Conservation (phyloP, 2,113 vertebrate species). For the Pseudorectes ferrugineus region DNA sequence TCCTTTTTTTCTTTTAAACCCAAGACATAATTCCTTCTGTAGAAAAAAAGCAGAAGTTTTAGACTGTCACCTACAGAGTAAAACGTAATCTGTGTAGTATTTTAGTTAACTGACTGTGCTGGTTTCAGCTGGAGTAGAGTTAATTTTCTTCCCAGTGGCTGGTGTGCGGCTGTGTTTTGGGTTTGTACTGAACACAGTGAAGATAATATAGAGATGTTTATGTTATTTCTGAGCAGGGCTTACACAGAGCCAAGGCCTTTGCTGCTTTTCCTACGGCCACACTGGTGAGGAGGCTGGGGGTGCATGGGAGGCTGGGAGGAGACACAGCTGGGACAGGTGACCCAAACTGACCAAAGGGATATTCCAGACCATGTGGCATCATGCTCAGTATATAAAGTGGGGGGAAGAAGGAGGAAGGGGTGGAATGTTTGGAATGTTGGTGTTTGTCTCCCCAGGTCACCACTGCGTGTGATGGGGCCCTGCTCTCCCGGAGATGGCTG, state of each 20-base stretch:
- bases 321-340: not conserved
- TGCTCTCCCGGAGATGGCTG: not conserved
- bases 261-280: not conserved
- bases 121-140: not conserved
- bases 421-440: not conserved
- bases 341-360: not conserved
- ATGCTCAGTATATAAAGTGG: not conserved
- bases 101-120: not conserved
- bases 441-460: not conserved
- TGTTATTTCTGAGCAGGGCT: not conserved
- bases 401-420: not conserved
- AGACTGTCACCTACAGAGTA: not conserved
- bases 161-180: not conserved
- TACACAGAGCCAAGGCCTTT: not conserved
- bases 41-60: not conserved
- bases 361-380: not conserved
- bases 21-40: not conserved
- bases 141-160: not conserved
- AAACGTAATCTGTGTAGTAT: not conserved
- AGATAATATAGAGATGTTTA: not conserved
- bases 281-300: not conserved
- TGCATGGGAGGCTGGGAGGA: not conserved
- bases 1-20: not conserved
- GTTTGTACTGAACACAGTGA: not conserved
- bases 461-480: rapidly evolving